Percentiles rank a stretch among this genome's conserved stretches.
Evolutionary conservation across 2,888 invertebrate species (phyloP).

Genomic region (Lasioglossum villosulum): DNA sequence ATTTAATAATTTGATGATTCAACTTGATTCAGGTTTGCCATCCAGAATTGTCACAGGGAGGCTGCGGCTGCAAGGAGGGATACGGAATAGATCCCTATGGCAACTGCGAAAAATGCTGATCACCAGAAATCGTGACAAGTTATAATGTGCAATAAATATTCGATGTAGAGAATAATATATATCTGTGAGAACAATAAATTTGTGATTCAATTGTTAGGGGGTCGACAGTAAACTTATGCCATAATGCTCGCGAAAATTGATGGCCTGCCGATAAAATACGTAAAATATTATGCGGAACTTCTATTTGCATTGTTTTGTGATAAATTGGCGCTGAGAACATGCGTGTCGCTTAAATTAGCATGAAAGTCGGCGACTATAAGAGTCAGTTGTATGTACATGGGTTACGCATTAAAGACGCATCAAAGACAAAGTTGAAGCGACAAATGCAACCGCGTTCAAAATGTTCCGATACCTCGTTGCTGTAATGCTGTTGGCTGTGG

Average conservation of each 20-base stretch:
- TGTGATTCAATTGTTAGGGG: neutral
- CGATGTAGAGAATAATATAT: no score
- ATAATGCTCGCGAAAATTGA: neutral
- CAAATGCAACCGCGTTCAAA: no score
- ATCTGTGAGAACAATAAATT: neutral
- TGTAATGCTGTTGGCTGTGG: neutral
- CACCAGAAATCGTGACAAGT: neutral
- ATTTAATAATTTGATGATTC: neutral
- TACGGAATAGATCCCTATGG: no score
- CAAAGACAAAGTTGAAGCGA: no score
- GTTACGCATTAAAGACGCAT: neutral
- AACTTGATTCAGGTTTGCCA: neutral
- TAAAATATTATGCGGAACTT: neutral
- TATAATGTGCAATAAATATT: no score
- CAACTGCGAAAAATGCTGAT: neutral
- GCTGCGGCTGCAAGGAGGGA: neutral
- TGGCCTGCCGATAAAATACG: neutral
- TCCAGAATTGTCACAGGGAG: neutral
- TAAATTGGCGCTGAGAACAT: neutral
- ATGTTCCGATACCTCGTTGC: no score
- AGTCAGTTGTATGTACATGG: neutral
- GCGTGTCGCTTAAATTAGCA: neutral
- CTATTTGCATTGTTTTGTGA: neutral
- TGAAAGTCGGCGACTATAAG: neutral
- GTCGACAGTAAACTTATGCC: neutral